Evolutionary conservation across 2,113 vertebrate genomes (phyloP).

Genomic region (Myanophis thanlyinensis): DNA sequence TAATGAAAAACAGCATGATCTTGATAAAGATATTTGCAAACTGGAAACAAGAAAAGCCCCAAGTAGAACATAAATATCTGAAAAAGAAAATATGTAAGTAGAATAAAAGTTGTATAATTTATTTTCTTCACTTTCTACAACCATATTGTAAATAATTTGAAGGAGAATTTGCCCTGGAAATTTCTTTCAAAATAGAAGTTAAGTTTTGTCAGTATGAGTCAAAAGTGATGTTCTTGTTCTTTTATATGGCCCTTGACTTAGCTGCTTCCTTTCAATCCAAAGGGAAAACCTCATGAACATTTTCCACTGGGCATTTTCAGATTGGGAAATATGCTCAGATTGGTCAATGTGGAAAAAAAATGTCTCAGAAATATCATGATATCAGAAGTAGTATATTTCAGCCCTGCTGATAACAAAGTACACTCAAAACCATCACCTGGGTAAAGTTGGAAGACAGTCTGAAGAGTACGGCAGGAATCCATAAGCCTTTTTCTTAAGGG

Average conservation of each 20-base stretch:
- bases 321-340: background rate
- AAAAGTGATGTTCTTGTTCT: background rate
- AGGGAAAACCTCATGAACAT: background rate
- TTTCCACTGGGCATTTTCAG: background rate
- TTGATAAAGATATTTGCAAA: background rate
- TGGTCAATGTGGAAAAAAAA: background rate
- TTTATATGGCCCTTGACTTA: background rate
- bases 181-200: background rate
- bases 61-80: background rate
- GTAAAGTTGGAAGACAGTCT: background rate
- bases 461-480: background rate
- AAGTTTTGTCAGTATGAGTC: background rate
- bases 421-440: background rate
- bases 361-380: background rate
- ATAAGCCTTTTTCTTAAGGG: background rate
- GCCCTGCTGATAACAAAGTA: background rate
- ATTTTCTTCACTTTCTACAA: background rate
- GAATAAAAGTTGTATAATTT: background rate
- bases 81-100: background rate
- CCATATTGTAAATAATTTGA: background rate
- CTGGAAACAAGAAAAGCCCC: background rate
- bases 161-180: background rate
- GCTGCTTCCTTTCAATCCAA: background rate
- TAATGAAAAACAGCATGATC: background rate
- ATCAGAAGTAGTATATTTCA: background rate